Evolutionary conservation across 1,140 invertebrate species (phyloP).

Genomic region (Drosophila watanabei): DNA sequence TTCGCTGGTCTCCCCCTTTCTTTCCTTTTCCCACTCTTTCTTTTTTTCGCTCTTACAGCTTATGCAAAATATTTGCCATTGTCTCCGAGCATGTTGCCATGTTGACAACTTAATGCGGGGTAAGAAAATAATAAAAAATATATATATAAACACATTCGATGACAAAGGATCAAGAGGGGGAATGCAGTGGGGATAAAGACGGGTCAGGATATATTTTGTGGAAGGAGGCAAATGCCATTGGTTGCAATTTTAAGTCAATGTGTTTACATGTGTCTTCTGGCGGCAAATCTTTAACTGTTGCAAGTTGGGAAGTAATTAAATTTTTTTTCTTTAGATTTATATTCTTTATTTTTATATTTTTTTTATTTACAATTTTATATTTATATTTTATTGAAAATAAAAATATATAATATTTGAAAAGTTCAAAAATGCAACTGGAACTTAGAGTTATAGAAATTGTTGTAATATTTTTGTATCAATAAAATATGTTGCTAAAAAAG

Average conservation of each 20-base stretch:
- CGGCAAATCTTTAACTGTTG: background rate
- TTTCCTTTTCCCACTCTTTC: background rate
- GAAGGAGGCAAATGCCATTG: conserved; percentile 8
- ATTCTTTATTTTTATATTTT: too few species aligned
- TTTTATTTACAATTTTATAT: too few species aligned
- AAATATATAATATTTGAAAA: background rate
- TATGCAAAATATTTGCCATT: conserved; percentile 44
- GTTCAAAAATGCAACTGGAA: background rate
- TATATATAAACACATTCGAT: conserved; percentile 1
- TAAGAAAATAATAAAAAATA: background rate
- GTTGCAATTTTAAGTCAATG: conserved; percentile 4
- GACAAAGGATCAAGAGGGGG: background rate
- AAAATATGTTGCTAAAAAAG: background rate
- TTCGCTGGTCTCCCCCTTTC: background rate
- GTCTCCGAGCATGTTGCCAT: conserved; percentile 39
- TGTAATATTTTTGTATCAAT: background rate
- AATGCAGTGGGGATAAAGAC: background rate
- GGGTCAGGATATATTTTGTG: background rate
- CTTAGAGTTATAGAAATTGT: background rate
- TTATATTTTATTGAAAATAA: too few species aligned
- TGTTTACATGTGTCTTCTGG: background rate
- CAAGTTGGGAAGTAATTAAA: background rate
- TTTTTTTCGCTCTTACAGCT: conserved; percentile 13
- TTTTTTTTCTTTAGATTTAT: too few species aligned
- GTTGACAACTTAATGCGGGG: conserved; percentile 42